Conservation (phyloP, 2,888 invertebrate genomes). For the Apomyelois bistriatella region DNA sequence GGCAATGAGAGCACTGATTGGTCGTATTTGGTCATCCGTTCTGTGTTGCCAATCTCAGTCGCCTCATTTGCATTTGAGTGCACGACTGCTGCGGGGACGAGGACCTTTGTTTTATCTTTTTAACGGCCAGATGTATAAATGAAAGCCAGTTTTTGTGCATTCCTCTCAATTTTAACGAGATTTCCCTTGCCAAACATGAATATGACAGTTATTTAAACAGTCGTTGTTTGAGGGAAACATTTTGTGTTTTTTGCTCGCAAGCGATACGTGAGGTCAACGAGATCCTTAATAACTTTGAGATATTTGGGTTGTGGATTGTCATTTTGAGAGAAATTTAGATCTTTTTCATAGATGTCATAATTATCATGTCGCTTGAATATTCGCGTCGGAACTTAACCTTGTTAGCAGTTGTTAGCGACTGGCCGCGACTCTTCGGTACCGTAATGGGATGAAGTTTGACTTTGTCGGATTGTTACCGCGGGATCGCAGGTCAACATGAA, state of each 20-base stretch:
- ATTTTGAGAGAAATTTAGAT: slow-evolving; percentile 24
- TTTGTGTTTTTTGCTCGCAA: slow-evolving; percentile 32
- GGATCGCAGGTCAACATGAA: slow-evolving; percentile 39
- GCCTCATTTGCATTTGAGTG: slow-evolving; percentile 63
- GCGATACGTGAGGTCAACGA: slow-evolving; percentile 37
- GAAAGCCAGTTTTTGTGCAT: slow-evolving; percentile 60
- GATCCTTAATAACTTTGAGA: slow-evolving; percentile 29
- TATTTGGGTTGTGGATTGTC: slow-evolving; percentile 20
- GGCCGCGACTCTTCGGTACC: slow-evolving; percentile 36
- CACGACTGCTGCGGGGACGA: slow-evolving; percentile 31
- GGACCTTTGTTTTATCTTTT: slow-evolving; percentile 56
- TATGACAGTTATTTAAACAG: slow-evolving; percentile 64
- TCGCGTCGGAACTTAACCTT: slow-evolving; percentile 34
- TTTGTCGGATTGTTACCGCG: slow-evolving; percentile 41
- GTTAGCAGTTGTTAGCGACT: slow-evolving; percentile 50
- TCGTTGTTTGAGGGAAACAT: slow-evolving; percentile 41
- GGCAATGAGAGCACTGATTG: slow-evolving; percentile 27
- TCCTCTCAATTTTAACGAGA: slow-evolving; percentile 63
- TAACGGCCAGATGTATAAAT: slow-evolving; percentile 57
- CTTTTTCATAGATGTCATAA: slow-evolving; percentile 28
- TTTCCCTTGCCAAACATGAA: slow-evolving; percentile 51
- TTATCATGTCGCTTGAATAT: slow-evolving; percentile 31
- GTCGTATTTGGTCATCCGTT: slow-evolving; percentile 27
- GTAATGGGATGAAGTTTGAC: slow-evolving; percentile 38
- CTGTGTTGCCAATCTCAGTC: slow-evolving; percentile 49